Base-by-base conservation (phyloP, 1,140 invertebrate genomes). In the Theocolax elegans region DNA sequence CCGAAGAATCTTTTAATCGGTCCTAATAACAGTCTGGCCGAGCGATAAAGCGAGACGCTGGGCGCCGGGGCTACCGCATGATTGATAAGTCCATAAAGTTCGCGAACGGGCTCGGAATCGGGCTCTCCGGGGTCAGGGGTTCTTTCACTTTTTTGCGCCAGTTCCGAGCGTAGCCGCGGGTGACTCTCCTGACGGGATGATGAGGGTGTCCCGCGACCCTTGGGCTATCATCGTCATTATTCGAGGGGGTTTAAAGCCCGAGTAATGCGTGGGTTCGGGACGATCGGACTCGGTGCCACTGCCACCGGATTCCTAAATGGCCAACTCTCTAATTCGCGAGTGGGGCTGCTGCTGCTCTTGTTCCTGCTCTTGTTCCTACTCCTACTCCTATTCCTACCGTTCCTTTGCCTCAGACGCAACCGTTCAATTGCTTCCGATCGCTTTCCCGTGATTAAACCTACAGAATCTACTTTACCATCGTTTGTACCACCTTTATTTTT, bases 41-140 rank as follows among this genome's bases (percentile, higher is more conserved):
- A 27, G 59, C 63, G 75, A 59, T 70, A 76, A 77, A 70, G 44
- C 65, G 40, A 25, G 21, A 31, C 10, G 10, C 31, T 6, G 31
- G 31, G 31, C 31, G 31, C 31, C 31, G 31, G 40, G 56, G 81
- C 83, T 83, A 85, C 82, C 80, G 81, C 81, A 83, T 85, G 84
- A 86, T 85, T 85, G 83, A 85, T 86, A 85, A 85, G 83, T 86
- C 84, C 83, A 84, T 85, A 85, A 85, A 84, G 77, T 73, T 79
- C 54, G 38, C 58, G 19, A 38, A 31, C 29, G 29, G 8, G 27
- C 23, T n/a, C n/a, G n/a, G n/a, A n/a, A n/a, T n/a, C n/a, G n/a
- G 75, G 71, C 72, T 63, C 73, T 76, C 74, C 76, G 74, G 74
- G 76, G 72, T 76, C 74, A 76, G 56, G 72, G 51, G 54, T 74